Percentiles rank a stretch among this genome's conserved stretches.
phyloP scores from a whole-genome alignment of 2,113 vertebrate genomes.

The Struthio camelus region DNA sequence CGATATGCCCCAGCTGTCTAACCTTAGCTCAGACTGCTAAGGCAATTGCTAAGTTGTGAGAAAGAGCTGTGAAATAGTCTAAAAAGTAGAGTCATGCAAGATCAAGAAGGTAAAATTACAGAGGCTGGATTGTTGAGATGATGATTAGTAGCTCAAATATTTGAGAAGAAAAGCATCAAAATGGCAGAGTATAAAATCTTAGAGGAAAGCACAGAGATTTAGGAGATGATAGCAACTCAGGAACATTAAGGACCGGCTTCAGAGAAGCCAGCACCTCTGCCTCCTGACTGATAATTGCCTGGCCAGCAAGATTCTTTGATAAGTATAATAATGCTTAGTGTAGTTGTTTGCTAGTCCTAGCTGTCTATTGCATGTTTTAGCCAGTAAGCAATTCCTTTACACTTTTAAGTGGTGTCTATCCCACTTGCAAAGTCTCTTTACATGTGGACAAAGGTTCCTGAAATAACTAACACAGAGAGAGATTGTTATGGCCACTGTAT shows the following conservation, averaged over 20 bases:
- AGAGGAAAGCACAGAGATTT: not conserved
- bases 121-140: not conserved
- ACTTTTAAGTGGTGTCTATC: not conserved
- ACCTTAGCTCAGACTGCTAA: not conserved
- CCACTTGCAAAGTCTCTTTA: not conserved
- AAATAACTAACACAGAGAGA: not conserved
- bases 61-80: not conserved
- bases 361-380: not conserved
- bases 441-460: not conserved
- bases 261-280: not conserved
- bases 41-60: not conserved
- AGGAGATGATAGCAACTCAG: not conserved
- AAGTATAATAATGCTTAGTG: not conserved
- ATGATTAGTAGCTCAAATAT: not conserved
- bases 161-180: not conserved
- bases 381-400: not conserved
- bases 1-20: fast-evolving
- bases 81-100: not conserved
- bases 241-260: not conserved
- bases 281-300: not conserved
- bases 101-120: not conserved
- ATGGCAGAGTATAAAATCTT: not conserved
- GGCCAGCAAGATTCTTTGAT: not conserved
- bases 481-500: not conserved
- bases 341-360: not conserved